phyloP scores from a whole-genome alignment of 2,113 vertebrate genomes.

The Scatophagus argus region DNA sequence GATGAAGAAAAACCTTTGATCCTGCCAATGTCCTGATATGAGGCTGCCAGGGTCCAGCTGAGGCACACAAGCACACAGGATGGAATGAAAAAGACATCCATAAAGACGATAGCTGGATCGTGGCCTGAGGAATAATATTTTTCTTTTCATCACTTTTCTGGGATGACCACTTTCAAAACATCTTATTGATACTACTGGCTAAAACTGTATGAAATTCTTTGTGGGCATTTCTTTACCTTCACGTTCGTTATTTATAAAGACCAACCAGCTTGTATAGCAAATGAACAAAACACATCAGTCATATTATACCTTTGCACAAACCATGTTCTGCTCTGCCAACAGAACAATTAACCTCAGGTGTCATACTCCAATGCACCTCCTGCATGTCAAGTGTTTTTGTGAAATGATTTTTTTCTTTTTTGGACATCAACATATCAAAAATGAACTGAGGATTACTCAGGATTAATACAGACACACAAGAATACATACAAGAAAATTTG shows the following conservation, averaged over 20 bases:
- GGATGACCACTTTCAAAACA: neutral
- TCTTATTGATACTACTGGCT: neutral
- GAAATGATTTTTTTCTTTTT: too few relatives aligned
- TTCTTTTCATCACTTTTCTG: constrained; percentile 2
- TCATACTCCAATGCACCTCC: neutral
- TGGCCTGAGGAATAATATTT: constrained; percentile 20
- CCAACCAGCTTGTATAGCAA: neutral
- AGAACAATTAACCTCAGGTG: constrained; percentile 24
- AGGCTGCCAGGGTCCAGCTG: constrained; percentile 40
- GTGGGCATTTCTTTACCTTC: neutral
- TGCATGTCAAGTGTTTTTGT: neutral
- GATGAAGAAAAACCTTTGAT: constrained; percentile 82
- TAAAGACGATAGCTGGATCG: constrained; percentile 37
- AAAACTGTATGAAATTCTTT: neutral
- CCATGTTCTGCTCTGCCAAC: neutral
- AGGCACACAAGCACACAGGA: neutral
- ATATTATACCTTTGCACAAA: neutral
- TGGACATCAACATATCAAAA: neutral
- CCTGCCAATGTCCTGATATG: constrained; percentile 71
- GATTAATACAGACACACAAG: neutral
- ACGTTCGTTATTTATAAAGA: constrained; percentile 44
- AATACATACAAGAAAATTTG: neutral
- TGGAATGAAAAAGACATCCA: constrained; percentile 22
- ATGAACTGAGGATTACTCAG: neutral
- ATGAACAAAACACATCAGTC: constrained; percentile 37